These are phyloP conservation scores for Tipula helvola DNA, from an alignment of 2,888 invertebrate genomes.

Conservation along the genomic window DNA sequence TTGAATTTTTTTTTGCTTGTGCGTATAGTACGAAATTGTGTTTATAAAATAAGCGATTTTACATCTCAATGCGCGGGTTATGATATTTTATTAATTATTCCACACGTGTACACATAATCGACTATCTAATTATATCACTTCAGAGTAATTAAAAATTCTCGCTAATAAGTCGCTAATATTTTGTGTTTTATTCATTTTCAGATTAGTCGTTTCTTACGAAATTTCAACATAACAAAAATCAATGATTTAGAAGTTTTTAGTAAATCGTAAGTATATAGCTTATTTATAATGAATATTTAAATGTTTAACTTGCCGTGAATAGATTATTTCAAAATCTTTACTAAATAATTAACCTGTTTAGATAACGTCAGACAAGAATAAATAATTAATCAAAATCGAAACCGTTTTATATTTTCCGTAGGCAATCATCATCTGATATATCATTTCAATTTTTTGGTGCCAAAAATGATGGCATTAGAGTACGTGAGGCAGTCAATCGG, in stretches of 20 bases:
- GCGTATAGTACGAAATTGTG: too few species aligned
- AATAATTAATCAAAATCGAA: background rate
- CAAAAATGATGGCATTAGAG: slow-evolving; percentile 33
- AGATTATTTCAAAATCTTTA: background rate
- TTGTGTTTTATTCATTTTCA: slow-evolving; percentile 33
- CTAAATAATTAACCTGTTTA: background rate
- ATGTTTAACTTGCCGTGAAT: background rate
- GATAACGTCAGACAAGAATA: background rate
- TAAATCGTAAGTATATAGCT: slow-evolving; percentile 44
- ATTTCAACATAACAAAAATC: slow-evolving; percentile 54
- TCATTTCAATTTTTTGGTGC: slow-evolving; percentile 38
- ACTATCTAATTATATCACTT: too few species aligned
- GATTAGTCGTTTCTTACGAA: slow-evolving; percentile 51
- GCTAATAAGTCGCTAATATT: too few species aligned
- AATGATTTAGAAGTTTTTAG: slow-evolving; percentile 49
- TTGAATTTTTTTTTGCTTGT: too few species aligned
- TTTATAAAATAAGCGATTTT: too few species aligned
- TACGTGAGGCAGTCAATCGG: slow-evolving; percentile 39
- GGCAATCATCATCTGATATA: slow-evolving; percentile 38
- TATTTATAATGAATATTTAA: background rate
- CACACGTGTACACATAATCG: too few species aligned
- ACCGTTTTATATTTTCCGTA: background rate
- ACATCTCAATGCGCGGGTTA: too few species aligned
- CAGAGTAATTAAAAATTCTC: too few species aligned
- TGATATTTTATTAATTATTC: too few species aligned